A percentile compares a stretch with the other conserved stretches of the same genome.
Conservation (phyloP, 1,140 invertebrate genomes). For the silkworm (Bombyx mori) region DNA sequence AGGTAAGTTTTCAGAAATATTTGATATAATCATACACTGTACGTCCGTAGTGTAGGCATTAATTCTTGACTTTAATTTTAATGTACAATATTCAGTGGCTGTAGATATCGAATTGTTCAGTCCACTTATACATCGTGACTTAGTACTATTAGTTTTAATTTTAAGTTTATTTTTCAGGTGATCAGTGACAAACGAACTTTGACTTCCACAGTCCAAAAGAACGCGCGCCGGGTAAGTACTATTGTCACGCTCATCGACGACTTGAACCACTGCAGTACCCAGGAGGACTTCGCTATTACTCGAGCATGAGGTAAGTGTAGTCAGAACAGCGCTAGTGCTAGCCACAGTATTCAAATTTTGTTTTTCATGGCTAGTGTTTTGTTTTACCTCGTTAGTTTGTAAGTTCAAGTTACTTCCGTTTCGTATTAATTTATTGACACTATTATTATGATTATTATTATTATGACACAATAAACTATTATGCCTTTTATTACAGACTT, state of each 20-base stretch:
- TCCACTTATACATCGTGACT: no score
- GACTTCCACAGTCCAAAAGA: constrained; percentile 11
- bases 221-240: constrained; percentile 2
- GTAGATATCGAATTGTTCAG: no score
- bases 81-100: no score
- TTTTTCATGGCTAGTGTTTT: neutral
- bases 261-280: constrained; percentile 1
- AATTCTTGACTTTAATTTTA: no score
- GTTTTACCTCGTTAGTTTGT: neutral
- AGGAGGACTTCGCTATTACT: constrained; percentile 1
- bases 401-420: neutral
- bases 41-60: no score
- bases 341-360: neutral
- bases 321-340: neutral
- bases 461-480: constrained; percentile 9
- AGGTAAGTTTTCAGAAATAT: no score
- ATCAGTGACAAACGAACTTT: constrained; percentile 13
- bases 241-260: constrained; percentile 1
- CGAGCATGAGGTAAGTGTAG: neutral
- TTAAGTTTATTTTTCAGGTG: constrained; percentile 7
- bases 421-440: neutral
- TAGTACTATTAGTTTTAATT: neutral
- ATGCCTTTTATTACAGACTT: constrained; percentile 5
- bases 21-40: no score
- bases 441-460: neutral